phyloP scores from a whole-genome alignment of 2,113 vertebrate species.

The Cyphomyrus discorhynchus region DNA sequence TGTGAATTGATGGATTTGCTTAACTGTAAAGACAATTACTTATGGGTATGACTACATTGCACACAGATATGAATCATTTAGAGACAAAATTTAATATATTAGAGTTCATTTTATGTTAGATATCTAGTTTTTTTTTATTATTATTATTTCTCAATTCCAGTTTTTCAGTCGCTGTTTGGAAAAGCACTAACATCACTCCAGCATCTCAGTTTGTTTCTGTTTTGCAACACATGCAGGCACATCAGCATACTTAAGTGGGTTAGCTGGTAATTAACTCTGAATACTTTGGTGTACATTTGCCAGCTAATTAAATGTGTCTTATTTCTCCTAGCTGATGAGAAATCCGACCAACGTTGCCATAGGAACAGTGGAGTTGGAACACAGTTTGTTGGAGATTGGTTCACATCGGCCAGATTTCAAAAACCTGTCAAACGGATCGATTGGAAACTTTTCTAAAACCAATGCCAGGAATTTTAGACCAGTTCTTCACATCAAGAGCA shows the following conservation, averaged over 20 bases:
- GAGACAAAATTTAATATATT: not conserved
- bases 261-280: constrained; percentile 2
- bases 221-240: not conserved
- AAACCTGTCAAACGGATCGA: not conserved
- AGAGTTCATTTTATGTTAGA: not conserved
- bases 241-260: not conserved
- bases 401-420: not conserved
- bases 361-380: not conserved
- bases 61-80: not conserved
- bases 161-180: not conserved
- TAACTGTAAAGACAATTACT: not conserved
- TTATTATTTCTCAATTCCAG: not conserved
- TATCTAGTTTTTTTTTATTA: not conserved
- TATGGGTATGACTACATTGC: not conserved
- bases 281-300: constrained; percentile 8
- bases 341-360: not conserved
- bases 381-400: not conserved
- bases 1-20: not conserved
- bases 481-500: not conserved
- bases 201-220: not conserved
- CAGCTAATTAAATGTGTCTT: constrained; percentile 10
- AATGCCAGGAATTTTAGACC: not conserved
- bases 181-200: not conserved
- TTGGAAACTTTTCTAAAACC: not conserved
- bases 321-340: not conserved